phyloP scores from a whole-genome alignment of 2,888 invertebrate genomes.

The Abscondita cerata region DNA sequence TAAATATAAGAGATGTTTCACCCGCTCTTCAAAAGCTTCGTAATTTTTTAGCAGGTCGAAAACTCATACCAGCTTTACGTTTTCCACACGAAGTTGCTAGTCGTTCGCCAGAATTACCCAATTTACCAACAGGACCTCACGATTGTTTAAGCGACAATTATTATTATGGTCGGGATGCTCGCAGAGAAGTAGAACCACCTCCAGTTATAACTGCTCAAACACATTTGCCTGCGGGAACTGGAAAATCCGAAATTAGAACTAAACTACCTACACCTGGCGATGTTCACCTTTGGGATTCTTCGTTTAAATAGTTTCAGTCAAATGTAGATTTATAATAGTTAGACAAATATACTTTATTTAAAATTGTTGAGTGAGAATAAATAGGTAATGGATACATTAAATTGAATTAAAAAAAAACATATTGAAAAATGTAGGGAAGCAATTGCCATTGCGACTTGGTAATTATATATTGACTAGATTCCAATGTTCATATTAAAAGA shows the following conservation, averaged over 20 bases:
- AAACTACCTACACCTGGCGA: neutral
- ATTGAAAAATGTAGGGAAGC: too few species aligned
- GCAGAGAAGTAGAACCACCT: slow-evolving; percentile 80
- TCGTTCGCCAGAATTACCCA: slow-evolving; percentile 83
- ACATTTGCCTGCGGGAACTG: neutral
- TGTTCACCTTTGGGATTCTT: neutral
- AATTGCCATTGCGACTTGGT: too few species aligned
- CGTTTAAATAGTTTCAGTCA: too few species aligned
- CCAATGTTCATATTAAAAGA: too few species aligned
- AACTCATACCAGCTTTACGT: slow-evolving; percentile 63
- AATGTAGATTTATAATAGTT: too few species aligned
- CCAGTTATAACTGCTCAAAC: slow-evolving; percentile 57
- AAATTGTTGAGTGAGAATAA: too few species aligned
- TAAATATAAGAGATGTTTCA: slow-evolving; percentile 68
- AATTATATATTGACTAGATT: too few species aligned
- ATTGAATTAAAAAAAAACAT: too few species aligned
- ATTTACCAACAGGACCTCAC: slow-evolving; percentile 81
- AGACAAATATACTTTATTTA: too few species aligned
- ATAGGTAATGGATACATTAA: too few species aligned
- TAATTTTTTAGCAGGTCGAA: slow-evolving; percentile 72
- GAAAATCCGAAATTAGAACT: neutral
- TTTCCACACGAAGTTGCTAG: slow-evolving; percentile 71
- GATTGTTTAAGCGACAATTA: slow-evolving; percentile 83
- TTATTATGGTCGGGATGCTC: slow-evolving; percentile 82
- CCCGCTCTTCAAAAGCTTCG: slow-evolving; percentile 68